Conservation (phyloP, 1,140 invertebrate genomes). For the Sitophilus oryzae region DNA sequence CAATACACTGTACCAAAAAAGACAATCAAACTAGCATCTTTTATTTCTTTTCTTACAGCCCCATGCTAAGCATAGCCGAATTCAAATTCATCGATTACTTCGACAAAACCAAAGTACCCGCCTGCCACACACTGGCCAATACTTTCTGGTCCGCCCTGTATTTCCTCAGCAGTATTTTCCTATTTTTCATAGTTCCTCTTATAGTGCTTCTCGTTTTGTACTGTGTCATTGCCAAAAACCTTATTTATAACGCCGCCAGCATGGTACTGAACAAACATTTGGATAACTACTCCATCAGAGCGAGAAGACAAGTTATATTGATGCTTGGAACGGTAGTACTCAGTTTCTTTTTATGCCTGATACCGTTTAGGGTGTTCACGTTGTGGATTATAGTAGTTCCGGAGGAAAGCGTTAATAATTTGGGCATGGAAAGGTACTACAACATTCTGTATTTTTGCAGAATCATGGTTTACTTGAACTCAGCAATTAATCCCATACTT, state of each 20-base stretch:
- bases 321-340: constrained; percentile 81
- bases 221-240: constrained; percentile 66
- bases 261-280: constrained; percentile 54
- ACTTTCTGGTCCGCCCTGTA: constrained; percentile 64
- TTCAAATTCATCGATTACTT: constrained; percentile 51
- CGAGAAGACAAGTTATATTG: constrained; percentile 64
- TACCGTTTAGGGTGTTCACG: constrained; percentile 78
- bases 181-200: constrained; percentile 73
- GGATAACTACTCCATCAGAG: constrained; percentile 55
- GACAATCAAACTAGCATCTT: too few relatives aligned
- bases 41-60: constrained; percentile 49
- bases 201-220: constrained; percentile 70
- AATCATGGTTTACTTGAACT: constrained; percentile 82
- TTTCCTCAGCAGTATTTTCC: constrained; percentile 62
- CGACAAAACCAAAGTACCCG: constrained; percentile 50
- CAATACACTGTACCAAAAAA: too few relatives aligned
- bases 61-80: constrained; percentile 58
- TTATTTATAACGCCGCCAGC: constrained; percentile 59
- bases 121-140: constrained; percentile 62
- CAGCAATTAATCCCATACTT: constrained; percentile 74
- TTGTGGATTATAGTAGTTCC: constrained; percentile 70
- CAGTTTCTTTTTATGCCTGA: constrained; percentile 79
- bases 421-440: constrained; percentile 69
- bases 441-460: constrained; percentile 74
- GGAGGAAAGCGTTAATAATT: constrained; percentile 50